Conservation (phyloP, 2,888 invertebrate genomes). For the Argynnis bischoffii region DNA sequence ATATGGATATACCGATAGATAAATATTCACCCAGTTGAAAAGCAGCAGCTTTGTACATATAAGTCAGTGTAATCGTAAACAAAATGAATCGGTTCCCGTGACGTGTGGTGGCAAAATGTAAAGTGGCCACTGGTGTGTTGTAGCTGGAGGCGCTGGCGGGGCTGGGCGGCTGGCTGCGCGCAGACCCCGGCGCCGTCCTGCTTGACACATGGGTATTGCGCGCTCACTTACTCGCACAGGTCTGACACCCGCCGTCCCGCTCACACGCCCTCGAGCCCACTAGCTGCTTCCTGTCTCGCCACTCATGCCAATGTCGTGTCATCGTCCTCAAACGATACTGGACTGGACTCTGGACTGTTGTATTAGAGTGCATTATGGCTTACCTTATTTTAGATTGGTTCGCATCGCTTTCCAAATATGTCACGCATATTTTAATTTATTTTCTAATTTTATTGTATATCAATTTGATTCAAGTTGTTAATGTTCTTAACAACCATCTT, state of each 20-base stretch:
- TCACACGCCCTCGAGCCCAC: conserved; percentile 29
- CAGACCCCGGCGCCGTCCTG: conserved; percentile 74
- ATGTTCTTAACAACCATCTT: too few relatives aligned
- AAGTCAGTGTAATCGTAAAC: too few relatives aligned
- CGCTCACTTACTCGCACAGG: conserved; percentile 83
- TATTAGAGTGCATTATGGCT: neutral
- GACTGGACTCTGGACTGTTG: too few relatives aligned
- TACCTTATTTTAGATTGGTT: conserved; percentile 2
- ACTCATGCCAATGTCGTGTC: neutral
- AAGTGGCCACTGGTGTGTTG: conserved; percentile 54
- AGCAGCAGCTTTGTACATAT: neutral
- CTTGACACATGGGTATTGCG: conserved; percentile 83
- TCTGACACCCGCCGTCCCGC: conserved; percentile 66
- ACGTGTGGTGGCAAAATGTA: neutral
- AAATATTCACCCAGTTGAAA: neutral
- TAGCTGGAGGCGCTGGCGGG: conserved; percentile 82
- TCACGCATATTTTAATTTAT: too few relatives aligned
- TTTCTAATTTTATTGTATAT: too few relatives aligned
- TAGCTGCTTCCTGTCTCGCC: conserved; percentile 21
- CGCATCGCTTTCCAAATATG: conserved; percentile 3
- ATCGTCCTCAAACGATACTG: too few relatives aligned
- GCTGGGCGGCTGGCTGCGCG: conserved; percentile 78
- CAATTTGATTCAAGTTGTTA: too few relatives aligned
- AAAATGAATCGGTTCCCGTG: neutral
- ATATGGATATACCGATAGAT: too few relatives aligned